phyloP scores from a whole-genome alignment of 2,888 invertebrate species.

The Perdita meconis region DNA sequence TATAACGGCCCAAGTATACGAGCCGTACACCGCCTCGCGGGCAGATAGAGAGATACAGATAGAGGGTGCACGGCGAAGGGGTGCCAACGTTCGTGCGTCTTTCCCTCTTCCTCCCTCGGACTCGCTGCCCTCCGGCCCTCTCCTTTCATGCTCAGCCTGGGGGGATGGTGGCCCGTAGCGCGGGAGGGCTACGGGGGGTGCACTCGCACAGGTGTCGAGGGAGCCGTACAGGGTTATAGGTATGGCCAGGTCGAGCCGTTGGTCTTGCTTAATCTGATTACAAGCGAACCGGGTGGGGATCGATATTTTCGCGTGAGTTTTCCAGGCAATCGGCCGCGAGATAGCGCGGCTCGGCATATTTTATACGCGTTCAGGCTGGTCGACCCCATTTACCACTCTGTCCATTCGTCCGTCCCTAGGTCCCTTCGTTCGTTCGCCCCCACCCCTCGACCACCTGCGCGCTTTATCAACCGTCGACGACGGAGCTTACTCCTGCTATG shows the following conservation, averaged over 20 bases:
- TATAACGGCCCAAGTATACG: conserved; percentile 49
- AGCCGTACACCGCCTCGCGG: conserved; percentile 46
- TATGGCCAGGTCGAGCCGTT: conserved; percentile 72
- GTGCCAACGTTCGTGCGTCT: conserved; percentile 39
- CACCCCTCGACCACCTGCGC: conserved; percentile 12
- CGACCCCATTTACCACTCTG: conserved; percentile 75
- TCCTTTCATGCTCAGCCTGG: background rate
- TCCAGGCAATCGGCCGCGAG: conserved; percentile 81
- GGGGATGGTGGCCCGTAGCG: background rate
- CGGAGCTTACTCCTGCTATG: conserved; percentile 21
- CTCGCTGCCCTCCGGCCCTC: background rate
- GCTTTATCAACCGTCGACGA: conserved; percentile 60
- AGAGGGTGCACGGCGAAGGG: conserved; percentile 37
- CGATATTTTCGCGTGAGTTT: conserved; percentile 82
- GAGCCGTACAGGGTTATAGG: conserved; percentile 63
- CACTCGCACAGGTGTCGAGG: conserved; percentile 62
- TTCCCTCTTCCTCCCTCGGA: conserved; percentile 14
- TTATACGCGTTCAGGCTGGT: conserved; percentile 76
- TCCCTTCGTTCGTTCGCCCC: conserved; percentile 45
- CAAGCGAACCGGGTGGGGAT: conserved; percentile 70
- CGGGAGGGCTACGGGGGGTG: conserved; percentile 17
- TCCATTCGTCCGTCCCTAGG: conserved; percentile 50
- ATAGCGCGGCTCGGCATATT: conserved; percentile 79
- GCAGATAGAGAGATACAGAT: conserved; percentile 51
- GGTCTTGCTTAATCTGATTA: conserved; percentile 79